Base-by-base conservation (phyloP, 1,140 invertebrate genomes). In the Caenorhabditis tropicalis region DNA sequence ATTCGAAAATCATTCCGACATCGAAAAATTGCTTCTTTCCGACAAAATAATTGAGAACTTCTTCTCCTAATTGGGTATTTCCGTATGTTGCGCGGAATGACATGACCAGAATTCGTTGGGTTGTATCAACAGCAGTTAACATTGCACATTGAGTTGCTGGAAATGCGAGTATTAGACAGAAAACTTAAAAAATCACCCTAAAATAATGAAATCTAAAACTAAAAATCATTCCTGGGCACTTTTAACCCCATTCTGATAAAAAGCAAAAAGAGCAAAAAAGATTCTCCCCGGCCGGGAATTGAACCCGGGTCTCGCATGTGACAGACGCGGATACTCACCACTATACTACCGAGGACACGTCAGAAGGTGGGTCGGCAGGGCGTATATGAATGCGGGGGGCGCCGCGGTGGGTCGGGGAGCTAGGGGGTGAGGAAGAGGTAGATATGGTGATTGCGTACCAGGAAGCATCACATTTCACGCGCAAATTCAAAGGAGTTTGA, bases 241-340 rank as follows among this genome's bases (percentile, higher is more conserved):
- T n/a, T n/a, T n/a, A n/a, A n/a, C n/a, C n/a, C n/a, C 12, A 19
- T 16, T 51, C 19, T n/a, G 6, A n/a, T 51, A 0, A 19, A 19
- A 1, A 4, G 9, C 49, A 51, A 60, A 60, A 60, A 60, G n/a
- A 29, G 0, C 27, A 31, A 60, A 60, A 60, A 60, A 1, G 19
- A 29, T 60, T 60, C 56, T 60, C 56, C 87, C 86, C 87, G 87
- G 86, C 87, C 86, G 87, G 87, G 87, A 87, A 87, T 87, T 87
- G 88, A 87, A 87, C 87, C 87, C 87, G 87, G 84, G 85, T 88
- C 87, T 88, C 87, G 58, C 87, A 85, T 81, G 87, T 88, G 87
- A 88, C 87, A 88, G 87, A 80, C 87, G 87, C 85, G 87, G 84
- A 88, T 88, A 88, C 87, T 88, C 70, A 88, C 87, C 86, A 88